A percentile compares a stretch with the other conserved stretches of the same genome.
Evolutionary conservation across 2,797 vertebrate species (phyloP).

Genomic region (Hemitrygon akajei): DNA sequence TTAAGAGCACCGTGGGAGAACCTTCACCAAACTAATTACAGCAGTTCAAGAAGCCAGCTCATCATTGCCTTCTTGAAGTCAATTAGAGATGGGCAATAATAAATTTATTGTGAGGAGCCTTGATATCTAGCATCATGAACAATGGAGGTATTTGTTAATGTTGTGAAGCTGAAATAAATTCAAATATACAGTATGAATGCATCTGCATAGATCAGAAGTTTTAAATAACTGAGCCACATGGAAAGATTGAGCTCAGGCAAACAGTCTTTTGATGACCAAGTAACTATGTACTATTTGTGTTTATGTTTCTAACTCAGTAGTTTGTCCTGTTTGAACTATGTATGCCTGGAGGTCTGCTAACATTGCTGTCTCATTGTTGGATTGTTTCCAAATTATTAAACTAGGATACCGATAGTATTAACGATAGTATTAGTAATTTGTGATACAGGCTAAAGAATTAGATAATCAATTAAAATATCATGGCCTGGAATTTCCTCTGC

Average conservation of each 20-base stretch:
- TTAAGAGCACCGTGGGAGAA: no score
- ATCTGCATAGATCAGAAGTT: background rate
- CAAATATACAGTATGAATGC: background rate
- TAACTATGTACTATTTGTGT: background rate
- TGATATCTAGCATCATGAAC: conserved; percentile 12
- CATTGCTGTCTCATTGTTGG: background rate
- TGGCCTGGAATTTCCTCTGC: background rate
- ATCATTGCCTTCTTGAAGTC: no score
- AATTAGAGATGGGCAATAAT: no score
- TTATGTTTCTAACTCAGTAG: background rate
- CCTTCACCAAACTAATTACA: no score
- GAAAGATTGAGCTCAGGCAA: background rate
- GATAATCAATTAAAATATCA: background rate
- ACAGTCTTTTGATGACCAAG: background rate
- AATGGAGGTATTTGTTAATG: background rate
- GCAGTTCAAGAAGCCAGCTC: no score
- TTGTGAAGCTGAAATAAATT: background rate
- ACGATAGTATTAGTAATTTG: background rate
- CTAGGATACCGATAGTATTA: background rate
- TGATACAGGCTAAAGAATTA: background rate
- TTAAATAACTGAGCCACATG: background rate
- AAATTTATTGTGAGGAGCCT: background rate
- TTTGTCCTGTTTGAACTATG: background rate
- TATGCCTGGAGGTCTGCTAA: background rate
- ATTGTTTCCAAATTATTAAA: background rate